Evolutionary conservation across 2,888 invertebrate genomes (phyloP), one percentile per base, ranked within the genome.

Genomic region (Lasioglossum oenotherae): DNA sequence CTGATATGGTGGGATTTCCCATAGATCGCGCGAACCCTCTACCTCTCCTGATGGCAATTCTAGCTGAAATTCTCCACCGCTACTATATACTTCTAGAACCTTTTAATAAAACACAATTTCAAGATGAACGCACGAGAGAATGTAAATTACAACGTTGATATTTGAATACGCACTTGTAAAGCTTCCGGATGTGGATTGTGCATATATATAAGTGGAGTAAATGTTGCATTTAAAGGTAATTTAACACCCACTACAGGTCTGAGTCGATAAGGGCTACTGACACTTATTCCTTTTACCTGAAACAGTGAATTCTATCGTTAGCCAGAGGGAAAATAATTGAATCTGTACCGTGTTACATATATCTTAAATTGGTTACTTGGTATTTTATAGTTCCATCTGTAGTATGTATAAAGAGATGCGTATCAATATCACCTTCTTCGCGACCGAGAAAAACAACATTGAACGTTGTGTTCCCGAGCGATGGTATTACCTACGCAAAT

Each of bases 371-470:
- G 38, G 2, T 95, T 95, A 98, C 98, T 93, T 97, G 97, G 95
- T 98, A 98, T 95, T 98, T 98, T 95, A 98, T 97, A 91, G 98
- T 97, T 89, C 99, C 99, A 95, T 98, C 97, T 86, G 99, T 98
- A 60, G 99, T 99, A 96, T 99, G 99, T 94, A 99, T 98, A 95
- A 98, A 98, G 93, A 99, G 97, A 94, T 97, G 97, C 95, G 98
- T 98, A 95, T 98, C 97, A 89, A 98, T 97, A 93, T 97, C 97
- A 87, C 99, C 99, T 95, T 98, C 98, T 95, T 98, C 97, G 93
- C 99, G 97, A 57, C 99, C 99, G 92, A 99, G 96, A 96, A 99
- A 99, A 90, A 99, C 98, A 93, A 99, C 98, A 96, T 98, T 98
- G 96, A 99, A 99, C 88, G 98, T 97, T 88, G 99, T 99, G 95